Evolutionary conservation across 2,797 vertebrate genomes (phyloP), one percentile per base, ranked within the genome.

Genomic region (Hypotaenidia philippensis): DNA sequence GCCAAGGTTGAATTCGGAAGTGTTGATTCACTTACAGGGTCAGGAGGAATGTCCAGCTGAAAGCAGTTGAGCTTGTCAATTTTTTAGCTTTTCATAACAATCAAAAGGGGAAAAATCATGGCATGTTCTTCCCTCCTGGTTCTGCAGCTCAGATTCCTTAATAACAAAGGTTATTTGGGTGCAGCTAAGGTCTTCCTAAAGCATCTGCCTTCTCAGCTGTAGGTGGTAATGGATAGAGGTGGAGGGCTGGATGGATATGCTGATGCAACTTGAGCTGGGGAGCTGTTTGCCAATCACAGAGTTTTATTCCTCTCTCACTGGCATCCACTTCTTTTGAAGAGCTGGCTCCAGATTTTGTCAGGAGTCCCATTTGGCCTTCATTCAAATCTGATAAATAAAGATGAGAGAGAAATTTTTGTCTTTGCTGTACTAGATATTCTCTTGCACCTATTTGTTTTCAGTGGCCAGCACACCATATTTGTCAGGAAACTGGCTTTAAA

Each of bases 321-420:
- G 14, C 65, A 52, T 41, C 32, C 13, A 6, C 10, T 40, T 77
- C 31, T 44, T 83, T 84, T 59, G 65, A 78, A 60, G 34, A 66
- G 38, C n/a, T 91, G 68, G 36, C 75, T 93, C 27, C 27, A 38
- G 40, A 50, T 85, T 84, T 89, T 89, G 53, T 83, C 79, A 60
- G 23, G 52, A 80, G 31, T 89, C 49, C 34, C 47, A n/a, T 87
- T 53, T 72, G 78, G 59, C 17, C 65, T 92, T 41, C 29, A 9
- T 83, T 85, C 52, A 74, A 56, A 52, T 90, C 78, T 87, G 78
- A 49, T 87, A 8, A 75, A 86, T 76, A 86, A 90, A 88, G 50
- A 78, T 45, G 50, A 87, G 41, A 83, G 29, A 41, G 20, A 70
- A 92, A 66, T 76, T 44, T 64, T 5, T 61, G 16, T 57, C 15